phyloP scores from a whole-genome alignment of 2,888 invertebrate genomes.

The Phyllotreta cruciferae region DNA sequence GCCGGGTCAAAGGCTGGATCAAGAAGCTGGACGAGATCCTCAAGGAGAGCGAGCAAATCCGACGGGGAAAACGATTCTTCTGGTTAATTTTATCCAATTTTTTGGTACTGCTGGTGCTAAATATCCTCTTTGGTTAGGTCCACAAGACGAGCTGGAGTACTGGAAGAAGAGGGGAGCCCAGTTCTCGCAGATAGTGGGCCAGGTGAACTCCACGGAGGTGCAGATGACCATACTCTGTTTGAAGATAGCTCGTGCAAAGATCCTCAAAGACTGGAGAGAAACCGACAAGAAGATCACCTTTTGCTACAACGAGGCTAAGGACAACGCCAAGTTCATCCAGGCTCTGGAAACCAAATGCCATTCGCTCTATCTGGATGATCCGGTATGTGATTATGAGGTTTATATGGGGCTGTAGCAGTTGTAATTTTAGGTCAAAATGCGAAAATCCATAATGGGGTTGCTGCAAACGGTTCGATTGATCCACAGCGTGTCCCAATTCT shows the following conservation, averaged over 20 bases:
- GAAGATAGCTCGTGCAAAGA: slow-evolving; percentile 77
- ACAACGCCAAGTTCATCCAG: slow-evolving; percentile 94
- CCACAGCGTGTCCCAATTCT: slow-evolving; percentile 93
- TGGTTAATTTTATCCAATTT: slow-evolving; percentile 43
- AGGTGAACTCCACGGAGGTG: slow-evolving; percentile 77
- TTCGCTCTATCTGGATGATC: slow-evolving; percentile 90
- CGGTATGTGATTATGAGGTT: slow-evolving; percentile 65
- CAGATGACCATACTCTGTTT: slow-evolving; percentile 79
- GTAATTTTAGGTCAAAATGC: slow-evolving; percentile 74
- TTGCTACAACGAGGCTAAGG: slow-evolving; percentile 94
- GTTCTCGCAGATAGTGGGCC: slow-evolving; percentile 84
- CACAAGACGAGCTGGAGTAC: slow-evolving; percentile 93
- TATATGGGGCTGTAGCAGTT: background rate
- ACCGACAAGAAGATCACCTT: slow-evolving; percentile 91
- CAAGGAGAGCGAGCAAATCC: slow-evolving; percentile 89
- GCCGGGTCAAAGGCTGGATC: slow-evolving; percentile 79
- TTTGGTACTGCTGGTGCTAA: background rate
- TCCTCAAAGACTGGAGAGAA: slow-evolving; percentile 82
- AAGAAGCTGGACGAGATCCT: slow-evolving; percentile 83
- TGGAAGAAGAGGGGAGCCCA: slow-evolving; percentile 96
- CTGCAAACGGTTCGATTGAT: slow-evolving; percentile 92
- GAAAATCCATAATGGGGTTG: slow-evolving; percentile 86
- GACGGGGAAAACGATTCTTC: slow-evolving; percentile 90
- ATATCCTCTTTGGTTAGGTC: slow-evolving; percentile 66
- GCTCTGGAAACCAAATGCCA: slow-evolving; percentile 95